Evolutionary conservation across 2,888 invertebrate genomes (phyloP), one percentile per base, ranked within the genome.

Genomic region (Tuta absoluta): DNA sequence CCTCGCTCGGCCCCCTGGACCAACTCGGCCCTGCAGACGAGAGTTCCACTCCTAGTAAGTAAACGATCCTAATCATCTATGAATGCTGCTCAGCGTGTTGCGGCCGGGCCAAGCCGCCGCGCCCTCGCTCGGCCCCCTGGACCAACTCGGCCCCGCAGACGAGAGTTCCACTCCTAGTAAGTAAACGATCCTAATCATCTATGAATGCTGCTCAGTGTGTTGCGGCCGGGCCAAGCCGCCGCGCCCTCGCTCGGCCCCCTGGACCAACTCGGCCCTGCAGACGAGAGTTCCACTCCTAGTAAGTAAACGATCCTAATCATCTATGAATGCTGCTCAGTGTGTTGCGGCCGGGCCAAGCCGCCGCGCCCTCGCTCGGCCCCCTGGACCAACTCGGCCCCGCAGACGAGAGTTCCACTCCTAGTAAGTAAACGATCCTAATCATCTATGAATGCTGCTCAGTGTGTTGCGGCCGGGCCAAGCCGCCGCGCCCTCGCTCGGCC

Each of bases 241-340:
- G 95, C 98, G 67, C 97, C 98, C 0, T 98, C 98, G 98, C 90
- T 98, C 58, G 98, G 98, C 0, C 95, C 96, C 76, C 92, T 98
- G 45, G 94, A 94, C 77, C 93, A 95, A 78, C 91, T 98, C 23
- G 95, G 96, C 0, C 93, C 95, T 0, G 94, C 97, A 2, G 82
- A 92, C 0, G 93, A 94, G 37, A 84, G 85, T 33, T 73, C 81
- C 71, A 75, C 88, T 0, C 66, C 82, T 45, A 76, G 86, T 87
- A 67, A 65, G 28, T 48, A n/a, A 7, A 1, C 14, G 21, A 28
- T 11, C 12, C 28, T 2, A n/a, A 14, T 17, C 1, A 7, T 48
- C 48, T 8, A 14, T 48, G 3, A 48, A 48, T 45, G 45, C 7
- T 45, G 45, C 91, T 99, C 38, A 97, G 97, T 28, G 93, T 97